Evolutionary conservation across 2,888 invertebrate genomes (phyloP).

Genomic region (Netelia fuscicornis): DNA sequence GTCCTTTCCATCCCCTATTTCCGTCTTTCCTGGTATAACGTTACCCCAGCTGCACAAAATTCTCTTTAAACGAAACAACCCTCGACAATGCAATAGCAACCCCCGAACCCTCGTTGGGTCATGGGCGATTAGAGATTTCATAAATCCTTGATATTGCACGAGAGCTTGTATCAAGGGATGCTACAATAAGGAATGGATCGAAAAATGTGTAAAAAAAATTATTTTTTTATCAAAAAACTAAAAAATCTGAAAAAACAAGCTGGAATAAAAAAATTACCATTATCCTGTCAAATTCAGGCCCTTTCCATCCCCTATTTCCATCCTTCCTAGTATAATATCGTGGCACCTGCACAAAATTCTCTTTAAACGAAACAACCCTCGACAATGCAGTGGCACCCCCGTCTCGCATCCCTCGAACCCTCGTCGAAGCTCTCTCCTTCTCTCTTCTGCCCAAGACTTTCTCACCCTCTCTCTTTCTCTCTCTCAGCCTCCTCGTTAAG

Average conservation of each 20-base stretch:
- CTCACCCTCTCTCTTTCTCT: constrained; percentile 46
- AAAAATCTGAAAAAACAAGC: not conserved
- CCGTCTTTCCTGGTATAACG: constrained; percentile 16
- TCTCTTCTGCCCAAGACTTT: constrained; percentile 1
- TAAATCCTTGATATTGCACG: no score
- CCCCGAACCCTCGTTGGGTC: not conserved
- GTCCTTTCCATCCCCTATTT: constrained; percentile 15
- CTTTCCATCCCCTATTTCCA: constrained; percentile 14
- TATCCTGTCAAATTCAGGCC: not conserved
- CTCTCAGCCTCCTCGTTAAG: constrained; percentile 32
- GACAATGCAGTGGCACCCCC: constrained; percentile 31
- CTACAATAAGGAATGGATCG: no score
- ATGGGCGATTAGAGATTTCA: no score
- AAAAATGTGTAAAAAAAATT: no score
- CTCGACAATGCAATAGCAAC: constrained; percentile 30
- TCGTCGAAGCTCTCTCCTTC: not conserved
- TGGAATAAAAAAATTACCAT: not conserved
- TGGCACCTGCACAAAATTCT: constrained; percentile 38
- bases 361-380: constrained; percentile 18
- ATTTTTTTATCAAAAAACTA: no score
- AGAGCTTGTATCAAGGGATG: no score
- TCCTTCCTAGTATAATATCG: constrained; percentile 29
- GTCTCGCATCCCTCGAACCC: not conserved
- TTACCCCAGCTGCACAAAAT: constrained; percentile 33
- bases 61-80: constrained; percentile 27